Percentiles rank a stretch among this genome's conserved stretches.
Evolutionary conservation across 2,888 invertebrate species (phyloP).

Genomic region (Galeruca laticollis): DNA sequence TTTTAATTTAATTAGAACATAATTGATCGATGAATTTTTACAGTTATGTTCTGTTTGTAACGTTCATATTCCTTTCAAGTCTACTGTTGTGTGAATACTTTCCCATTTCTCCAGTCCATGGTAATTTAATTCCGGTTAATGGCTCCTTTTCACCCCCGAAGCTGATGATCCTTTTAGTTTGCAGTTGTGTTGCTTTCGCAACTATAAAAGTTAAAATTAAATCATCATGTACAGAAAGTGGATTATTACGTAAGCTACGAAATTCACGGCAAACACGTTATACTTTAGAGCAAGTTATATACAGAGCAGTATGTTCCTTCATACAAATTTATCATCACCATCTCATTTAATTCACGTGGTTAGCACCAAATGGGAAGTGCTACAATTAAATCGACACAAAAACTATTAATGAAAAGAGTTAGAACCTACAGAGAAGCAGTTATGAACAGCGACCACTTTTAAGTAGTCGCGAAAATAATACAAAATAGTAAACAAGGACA

Average conservation of each 20-base stretch:
- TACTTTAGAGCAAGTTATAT: too few relatives aligned
- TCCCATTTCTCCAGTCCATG: not conserved
- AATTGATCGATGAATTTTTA: not conserved
- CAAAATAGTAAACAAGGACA: too few relatives aligned
- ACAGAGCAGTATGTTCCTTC: too few relatives aligned
- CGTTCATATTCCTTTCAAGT: not conserved
- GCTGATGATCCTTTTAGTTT: not conserved
- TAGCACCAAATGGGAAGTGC: too few relatives aligned
- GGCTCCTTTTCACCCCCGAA: not conserved
- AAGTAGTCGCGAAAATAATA: too few relatives aligned
- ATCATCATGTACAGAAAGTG: not conserved
- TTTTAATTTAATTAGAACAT: not conserved
- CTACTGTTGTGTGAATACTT: not conserved
- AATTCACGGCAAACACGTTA: too few relatives aligned
- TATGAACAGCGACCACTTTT: too few relatives aligned
- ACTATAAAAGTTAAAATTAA: not conserved
- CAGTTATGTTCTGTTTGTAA: not conserved
- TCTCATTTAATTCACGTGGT: too few relatives aligned
- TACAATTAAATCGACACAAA: too few relatives aligned
- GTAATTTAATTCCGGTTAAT: not conserved
- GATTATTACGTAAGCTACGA: not conserved
- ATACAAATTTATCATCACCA: too few relatives aligned
- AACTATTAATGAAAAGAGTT: too few relatives aligned
- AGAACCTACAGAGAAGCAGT: too few relatives aligned
- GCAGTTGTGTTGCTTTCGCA: not conserved